Evolutionary conservation across 2,888 invertebrate genomes (phyloP), one percentile per base, ranked within the genome.

Genomic region (Macrophya annulata): DNA sequence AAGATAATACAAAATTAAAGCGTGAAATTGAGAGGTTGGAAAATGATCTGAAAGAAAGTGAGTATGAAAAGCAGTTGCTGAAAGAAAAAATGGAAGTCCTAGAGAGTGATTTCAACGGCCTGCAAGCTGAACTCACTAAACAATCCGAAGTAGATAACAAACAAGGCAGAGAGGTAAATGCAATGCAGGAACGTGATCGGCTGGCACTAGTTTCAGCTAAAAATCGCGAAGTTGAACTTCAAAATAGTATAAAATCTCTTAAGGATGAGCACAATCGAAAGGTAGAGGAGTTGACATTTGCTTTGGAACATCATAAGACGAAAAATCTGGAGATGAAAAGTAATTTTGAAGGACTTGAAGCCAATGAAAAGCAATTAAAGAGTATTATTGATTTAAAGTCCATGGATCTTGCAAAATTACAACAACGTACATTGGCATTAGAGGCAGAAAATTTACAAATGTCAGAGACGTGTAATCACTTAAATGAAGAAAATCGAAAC

Each of bases 371-470:
- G 88, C 93, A 87, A 79, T 84, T 85, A 91, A 94, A 89, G 89
- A 95, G 87, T 88, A 94, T 89, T 6, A 88, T 91, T 1, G 90
- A 91, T 12, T 84, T 89, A 21, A 92, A 90, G 59, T 86, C 85
- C 0, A 93, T 91, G 83, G 94, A 94, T 65, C 89, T 91, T 62
- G 90, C 91, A 8, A 93, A 91, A 12, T 92, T 94, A 25, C 91
- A 91, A 86, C 90, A 92, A 9, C 94, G 94, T 86, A 92, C 93
- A 71, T 88, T 89, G 2, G 93, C 93, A 84, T 87, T 95, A 43
- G 93, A 94, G 55, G 91, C 90, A 37, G 93, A 95, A 89, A 91
- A 94, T 0, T 93, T 93, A 74, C 92, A 94, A 21, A 92, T 94
- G 48, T 91, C 91, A 4, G 87, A 89, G 12, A 87, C 91, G 2